phyloP scores from a whole-genome alignment of 2,113 vertebrate genomes.

The Oriolus oriolus region DNA sequence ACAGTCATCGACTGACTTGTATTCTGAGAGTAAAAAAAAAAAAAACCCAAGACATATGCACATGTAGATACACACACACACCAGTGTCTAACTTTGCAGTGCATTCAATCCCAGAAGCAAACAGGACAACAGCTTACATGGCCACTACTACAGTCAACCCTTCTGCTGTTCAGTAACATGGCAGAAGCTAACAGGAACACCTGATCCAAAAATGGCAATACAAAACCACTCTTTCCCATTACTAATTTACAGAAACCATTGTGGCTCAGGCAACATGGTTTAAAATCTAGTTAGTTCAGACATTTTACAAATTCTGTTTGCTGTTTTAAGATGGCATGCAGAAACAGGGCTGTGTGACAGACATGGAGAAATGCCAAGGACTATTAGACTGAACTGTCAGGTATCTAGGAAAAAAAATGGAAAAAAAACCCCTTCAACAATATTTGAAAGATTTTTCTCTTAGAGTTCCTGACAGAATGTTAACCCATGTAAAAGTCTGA shows the following conservation, averaged over 20 bases:
- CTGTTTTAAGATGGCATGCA: not conserved
- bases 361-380: not conserved
- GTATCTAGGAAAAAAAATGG: not conserved
- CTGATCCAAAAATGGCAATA: not conserved
- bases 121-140: not conserved
- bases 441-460: not conserved
- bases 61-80: not conserved
- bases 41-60: not conserved
- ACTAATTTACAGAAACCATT: not conserved
- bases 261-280: not conserved
- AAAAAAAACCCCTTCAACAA: not conserved
- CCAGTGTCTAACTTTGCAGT: not conserved
- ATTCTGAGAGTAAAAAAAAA: slow-evolving; percentile 72
- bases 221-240: not conserved
- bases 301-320: not conserved
- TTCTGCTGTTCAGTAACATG: not conserved
- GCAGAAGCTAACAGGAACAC: not conserved
- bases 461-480: not conserved
- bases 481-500: not conserved
- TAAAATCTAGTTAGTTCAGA: not conserved
- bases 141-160: not conserved
- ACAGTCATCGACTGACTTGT: slow-evolving; percentile 78
- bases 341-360: not conserved
- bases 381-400: not conserved
- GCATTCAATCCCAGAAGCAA: not conserved